Percentiles rank a stretch among this genome's conserved stretches.
Conservation (phyloP, 2,797 vertebrate genomes). For the Myotis pilosus region DNA sequence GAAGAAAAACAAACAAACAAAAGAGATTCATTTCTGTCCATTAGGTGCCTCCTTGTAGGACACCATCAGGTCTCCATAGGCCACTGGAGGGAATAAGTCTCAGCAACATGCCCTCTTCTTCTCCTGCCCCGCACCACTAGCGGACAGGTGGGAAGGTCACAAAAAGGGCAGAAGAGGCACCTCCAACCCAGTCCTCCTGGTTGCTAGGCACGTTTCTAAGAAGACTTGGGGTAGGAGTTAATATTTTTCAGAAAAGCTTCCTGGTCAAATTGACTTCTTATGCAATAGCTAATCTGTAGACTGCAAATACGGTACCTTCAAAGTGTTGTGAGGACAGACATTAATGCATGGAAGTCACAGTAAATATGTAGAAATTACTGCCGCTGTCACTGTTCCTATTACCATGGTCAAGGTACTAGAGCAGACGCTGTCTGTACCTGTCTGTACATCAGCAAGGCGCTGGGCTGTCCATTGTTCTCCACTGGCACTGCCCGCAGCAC, state of each 20-base stretch:
- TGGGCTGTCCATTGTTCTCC: fast-evolving
- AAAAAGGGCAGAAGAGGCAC: too few relatives aligned
- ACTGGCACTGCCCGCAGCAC: fast-evolving
- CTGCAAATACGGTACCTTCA: not conserved
- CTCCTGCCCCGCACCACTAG: fast-evolving
- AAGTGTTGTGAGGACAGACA: not conserved
- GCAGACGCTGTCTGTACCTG: not conserved
- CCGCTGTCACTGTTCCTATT: fast-evolving
- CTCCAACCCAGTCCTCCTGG: not conserved
- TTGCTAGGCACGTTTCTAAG: not conserved
- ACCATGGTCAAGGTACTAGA: not conserved
- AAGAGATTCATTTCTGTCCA: not conserved
- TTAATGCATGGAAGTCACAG: too few relatives aligned
- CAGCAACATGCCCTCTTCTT: not conserved
- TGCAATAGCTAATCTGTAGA: not conserved
- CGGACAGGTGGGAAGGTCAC: not conserved
- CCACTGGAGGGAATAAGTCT: not conserved
- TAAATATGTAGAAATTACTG: not conserved
- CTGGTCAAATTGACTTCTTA: not conserved
- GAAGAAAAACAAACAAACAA: not conserved
- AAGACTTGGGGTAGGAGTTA: not conserved
- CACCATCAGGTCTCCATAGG: not conserved
- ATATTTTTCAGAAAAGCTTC: not conserved
- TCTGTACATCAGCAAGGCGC: fast-evolving
- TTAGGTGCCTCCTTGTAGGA: not conserved